Evolutionary conservation across 2,888 invertebrate genomes (phyloP), one percentile per base, ranked within the genome.

Genomic region (Tachystola acroxantha): DNA sequence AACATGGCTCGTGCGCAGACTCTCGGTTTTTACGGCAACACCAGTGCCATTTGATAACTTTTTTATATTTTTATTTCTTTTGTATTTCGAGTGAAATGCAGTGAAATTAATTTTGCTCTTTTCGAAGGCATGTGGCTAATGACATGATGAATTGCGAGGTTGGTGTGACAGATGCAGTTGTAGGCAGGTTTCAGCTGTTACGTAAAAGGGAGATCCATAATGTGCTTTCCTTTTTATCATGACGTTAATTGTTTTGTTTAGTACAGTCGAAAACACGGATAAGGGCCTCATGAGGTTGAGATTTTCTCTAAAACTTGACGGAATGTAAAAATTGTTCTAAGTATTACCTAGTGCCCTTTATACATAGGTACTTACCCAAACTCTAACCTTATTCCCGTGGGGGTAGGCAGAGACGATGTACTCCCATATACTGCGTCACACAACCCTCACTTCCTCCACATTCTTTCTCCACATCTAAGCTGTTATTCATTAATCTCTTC

Each of bases 11-110:
- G 85, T 81, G 85, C 81, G 20, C 58, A 57, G 50, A 77, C 76
- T 79, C 71, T 77, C 75, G 62, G 77, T 80, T 80, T 76, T 78
- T 79, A 76, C 62, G 72, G 69, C 72, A 74, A 60, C 64, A 54
- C 46, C 50, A 47, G 54, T 64, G 69, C 65, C 60, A 62, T 71
- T 68, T 47, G 42, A 37, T 47, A 45, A 40, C 45, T 60, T 71
- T 74, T 74, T 64, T 60, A 45, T 42, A 32, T 3, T 32, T 20
- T 37, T 43, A 34, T 28, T 36, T 28, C 53, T 65, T 67, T 72
- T 68, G 57, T 64, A 49, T 58, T 65, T 64, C 52, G 60, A n/a
- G 62, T 57, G 65, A 61, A 64, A 73, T 68, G 59, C 35, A 70
- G 67, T 72, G 71, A 74, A 78, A 76, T 75, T 73, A 69, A 70